Conservation (phyloP, 2,113 vertebrate genomes). For the Pao palembangensis region DNA sequence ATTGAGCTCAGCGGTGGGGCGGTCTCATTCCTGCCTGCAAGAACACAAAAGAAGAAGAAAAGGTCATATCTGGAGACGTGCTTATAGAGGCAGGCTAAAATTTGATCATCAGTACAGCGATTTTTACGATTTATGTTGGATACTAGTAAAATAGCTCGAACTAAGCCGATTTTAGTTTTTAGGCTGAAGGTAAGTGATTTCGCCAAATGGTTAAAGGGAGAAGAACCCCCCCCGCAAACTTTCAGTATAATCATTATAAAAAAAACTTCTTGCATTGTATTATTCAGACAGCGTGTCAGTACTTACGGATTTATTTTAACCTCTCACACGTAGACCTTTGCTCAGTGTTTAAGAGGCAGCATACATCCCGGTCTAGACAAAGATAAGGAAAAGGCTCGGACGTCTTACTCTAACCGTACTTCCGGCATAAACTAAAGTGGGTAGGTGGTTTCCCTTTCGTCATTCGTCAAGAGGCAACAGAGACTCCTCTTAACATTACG, state of each 20-base stretch:
- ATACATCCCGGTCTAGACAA: conserved; percentile 5
- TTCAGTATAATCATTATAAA: too few species aligned
- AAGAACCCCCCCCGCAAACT: too few species aligned
- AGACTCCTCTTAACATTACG: neutral
- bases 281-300: accelerated
- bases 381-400: accelerated
- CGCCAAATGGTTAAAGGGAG: neutral
- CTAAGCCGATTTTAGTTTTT: too few species aligned
- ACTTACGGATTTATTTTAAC: conserved; percentile 26
- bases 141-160: too few species aligned
- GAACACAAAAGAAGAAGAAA: too few species aligned
- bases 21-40: conserved; percentile 45
- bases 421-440: neutral
- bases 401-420: conserved; percentile 11
- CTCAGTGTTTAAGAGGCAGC: conserved; percentile 5
- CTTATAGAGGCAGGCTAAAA: neutral
- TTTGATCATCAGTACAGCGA: neutral
- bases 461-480: neutral
- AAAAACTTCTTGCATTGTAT: neutral
- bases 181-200: neutral
- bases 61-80: neutral
- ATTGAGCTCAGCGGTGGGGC: conserved; percentile 52
- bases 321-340: conserved; percentile 29
- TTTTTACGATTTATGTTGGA: neutral
- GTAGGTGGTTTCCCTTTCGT: neutral